Evolutionary conservation across 2,113 vertebrate species (phyloP).

Genomic region (Struthidea cinerea): DNA sequence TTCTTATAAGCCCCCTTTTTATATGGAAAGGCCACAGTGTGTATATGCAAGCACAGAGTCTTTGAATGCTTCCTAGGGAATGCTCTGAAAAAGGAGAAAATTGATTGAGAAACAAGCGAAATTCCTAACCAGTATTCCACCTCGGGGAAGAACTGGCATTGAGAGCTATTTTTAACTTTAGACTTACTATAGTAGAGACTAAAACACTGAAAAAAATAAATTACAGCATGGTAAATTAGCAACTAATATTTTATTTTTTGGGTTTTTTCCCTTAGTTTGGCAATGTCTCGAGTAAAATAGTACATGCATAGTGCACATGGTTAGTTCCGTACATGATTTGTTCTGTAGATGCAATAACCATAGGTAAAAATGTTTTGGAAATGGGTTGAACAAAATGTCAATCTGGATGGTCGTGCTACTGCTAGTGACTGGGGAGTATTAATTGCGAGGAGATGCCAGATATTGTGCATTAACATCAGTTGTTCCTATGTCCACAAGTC

Average conservation of each 20-base stretch:
- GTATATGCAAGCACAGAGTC: not conserved
- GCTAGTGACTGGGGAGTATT: not conserved
- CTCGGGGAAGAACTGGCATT: not conserved
- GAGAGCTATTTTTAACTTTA: not conserved
- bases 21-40: not conserved
- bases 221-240: not conserved
- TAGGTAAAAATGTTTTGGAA: not conserved
- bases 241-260: not conserved
- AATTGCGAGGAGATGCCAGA: not conserved
- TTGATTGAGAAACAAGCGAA: not conserved
- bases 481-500: not conserved
- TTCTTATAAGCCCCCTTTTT: not conserved
- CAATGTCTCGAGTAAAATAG: not conserved
- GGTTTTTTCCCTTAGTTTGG: not conserved
- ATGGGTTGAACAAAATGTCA: not conserved
- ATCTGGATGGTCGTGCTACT: not conserved
- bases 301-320: too few relatives aligned
- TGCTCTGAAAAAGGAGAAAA: not conserved
- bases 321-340: not conserved
- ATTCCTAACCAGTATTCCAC: not conserved
- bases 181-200: not conserved
- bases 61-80: not conserved
- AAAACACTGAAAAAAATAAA: not conserved
- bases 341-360: not conserved
- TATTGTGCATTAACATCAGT: not conserved